Evolutionary conservation across 2,888 invertebrate genomes (phyloP), one percentile per base, ranked within the genome.

Genomic region (Bombylius major): DNA sequence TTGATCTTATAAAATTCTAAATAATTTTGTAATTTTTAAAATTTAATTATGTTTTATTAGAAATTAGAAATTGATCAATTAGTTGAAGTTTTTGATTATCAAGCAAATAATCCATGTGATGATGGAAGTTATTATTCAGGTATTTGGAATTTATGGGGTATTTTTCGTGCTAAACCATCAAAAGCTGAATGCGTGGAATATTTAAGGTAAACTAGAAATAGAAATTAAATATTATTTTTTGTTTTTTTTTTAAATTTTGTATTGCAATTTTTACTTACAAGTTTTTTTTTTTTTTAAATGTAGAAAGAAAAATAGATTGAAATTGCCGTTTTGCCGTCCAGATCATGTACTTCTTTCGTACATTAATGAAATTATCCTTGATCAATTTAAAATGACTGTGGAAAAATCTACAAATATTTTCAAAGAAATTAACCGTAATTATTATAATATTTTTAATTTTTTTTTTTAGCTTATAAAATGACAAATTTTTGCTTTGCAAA

Each of bases 261-360:
- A 23, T 23, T 23, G 3, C 23, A 23, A 42, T 39, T 50, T 23
- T 47, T 3, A 39, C 11, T 48, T 33, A 45, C 23, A 46, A 33
- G n/a, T 42, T 23, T 39, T 34, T 49, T 31, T 54, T 45, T n/a
- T 50, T 9, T 8, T 49, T 64, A n/a, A n/a, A n/a, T 61, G 1
- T 57, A 73, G 71, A 50, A 65, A 67, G 56, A 58, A 67, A 0
- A 62, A 62, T 36, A 66, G 65, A 59, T 6, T 69, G 1, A 64
- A 62, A 13, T 33, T 68, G 23, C 60, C 61, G 0, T 67, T 62
- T 57, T 72, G 72, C 51, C 65, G 68, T 13, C 73, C 73, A 1
- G 73, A 72, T 63, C 64, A 67, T 42, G 72, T 73, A 1, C 54
- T 70, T 4, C 47, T 70, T 11, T 62, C 65, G 55, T 72, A 71